These are phyloP conservation scores for Alfaro cultratus DNA, from an alignment of 2,797 vertebrate genomes.

Conservation along the genomic window DNA sequence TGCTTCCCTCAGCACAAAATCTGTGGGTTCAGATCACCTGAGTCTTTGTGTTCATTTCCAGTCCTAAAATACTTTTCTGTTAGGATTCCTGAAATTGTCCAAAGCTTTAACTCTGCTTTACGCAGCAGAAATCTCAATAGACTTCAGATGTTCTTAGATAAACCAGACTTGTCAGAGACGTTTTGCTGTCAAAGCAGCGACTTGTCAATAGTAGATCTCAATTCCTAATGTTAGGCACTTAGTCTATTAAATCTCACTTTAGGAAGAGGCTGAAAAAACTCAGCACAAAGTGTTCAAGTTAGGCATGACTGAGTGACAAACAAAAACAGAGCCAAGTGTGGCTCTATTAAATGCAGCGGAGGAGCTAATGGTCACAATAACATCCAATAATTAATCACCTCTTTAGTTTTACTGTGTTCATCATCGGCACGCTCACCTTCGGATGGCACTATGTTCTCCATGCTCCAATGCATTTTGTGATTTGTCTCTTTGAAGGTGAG, in stretches of 20 bases:
- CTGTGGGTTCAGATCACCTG: neutral
- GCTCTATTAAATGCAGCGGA: conserved; percentile 52
- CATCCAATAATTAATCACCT: conserved; percentile 69
- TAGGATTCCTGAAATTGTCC: neutral
- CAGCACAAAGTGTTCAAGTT: neutral
- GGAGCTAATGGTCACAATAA: conserved; percentile 61
- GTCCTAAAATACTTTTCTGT: neutral
- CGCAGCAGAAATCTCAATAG: neutral
- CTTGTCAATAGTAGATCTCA: too few species aligned
- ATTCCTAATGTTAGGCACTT: neutral
- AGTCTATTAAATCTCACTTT: neutral
- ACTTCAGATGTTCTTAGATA: neutral
- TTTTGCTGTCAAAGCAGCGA: neutral
- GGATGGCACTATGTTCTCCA: conserved; percentile 79
- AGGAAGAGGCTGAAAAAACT: neutral
- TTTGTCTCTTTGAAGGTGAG: conserved; percentile 78
- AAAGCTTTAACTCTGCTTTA: neutral
- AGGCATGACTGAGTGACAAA: conserved; percentile 49
- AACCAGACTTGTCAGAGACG: neutral
- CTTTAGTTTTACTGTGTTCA: conserved; percentile 67
- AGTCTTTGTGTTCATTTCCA: neutral
- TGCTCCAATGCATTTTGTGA: conserved; percentile 77
- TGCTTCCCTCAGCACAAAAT: neutral
- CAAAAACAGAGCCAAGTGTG: conserved; percentile 47
- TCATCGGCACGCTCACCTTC: conserved; percentile 70